phyloP scores from a whole-genome alignment of 2,888 invertebrate species.

The Aphidius colemani region DNA sequence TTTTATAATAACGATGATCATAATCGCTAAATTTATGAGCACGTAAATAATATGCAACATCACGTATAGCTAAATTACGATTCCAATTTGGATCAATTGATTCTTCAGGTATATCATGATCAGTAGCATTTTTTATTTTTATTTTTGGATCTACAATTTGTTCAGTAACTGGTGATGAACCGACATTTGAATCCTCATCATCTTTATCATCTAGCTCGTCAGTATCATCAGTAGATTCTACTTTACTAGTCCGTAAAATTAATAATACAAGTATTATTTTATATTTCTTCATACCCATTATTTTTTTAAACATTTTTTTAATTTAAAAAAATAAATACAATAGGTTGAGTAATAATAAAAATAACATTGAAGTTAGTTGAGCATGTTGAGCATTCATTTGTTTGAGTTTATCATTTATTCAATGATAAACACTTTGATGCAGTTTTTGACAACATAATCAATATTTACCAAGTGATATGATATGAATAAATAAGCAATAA shows the following conservation, averaged over 20 bases:
- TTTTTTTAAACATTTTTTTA: neutral
- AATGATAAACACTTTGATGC: too few species aligned
- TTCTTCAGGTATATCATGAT: slow-evolving; percentile 34
- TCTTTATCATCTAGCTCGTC: slow-evolving; percentile 19
- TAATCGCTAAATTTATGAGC: slow-evolving; percentile 70
- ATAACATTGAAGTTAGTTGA: too few species aligned
- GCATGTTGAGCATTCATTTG: neutral
- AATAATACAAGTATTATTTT: too few species aligned
- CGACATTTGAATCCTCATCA: slow-evolving; percentile 33
- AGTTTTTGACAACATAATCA: too few species aligned
- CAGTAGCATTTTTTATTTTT: slow-evolving; percentile 41
- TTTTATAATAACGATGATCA: slow-evolving; percentile 63
- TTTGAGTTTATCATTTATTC: neutral
- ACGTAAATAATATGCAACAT: slow-evolving; percentile 68
- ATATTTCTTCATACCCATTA: too few species aligned
- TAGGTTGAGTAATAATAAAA: too few species aligned
- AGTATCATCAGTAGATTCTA: slow-evolving; percentile 4
- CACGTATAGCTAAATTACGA: slow-evolving; percentile 61
- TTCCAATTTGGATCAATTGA: slow-evolving; percentile 40
- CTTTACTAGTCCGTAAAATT: neutral
- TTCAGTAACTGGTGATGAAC: slow-evolving; percentile 39
- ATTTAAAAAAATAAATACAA: too few species aligned
- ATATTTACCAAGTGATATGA: too few species aligned
- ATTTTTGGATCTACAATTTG: slow-evolving; percentile 47
- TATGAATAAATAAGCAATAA: too few species aligned